Conservation (phyloP, 2,797 vertebrate species). For the Microctenopoma steveboyesi region DNA sequence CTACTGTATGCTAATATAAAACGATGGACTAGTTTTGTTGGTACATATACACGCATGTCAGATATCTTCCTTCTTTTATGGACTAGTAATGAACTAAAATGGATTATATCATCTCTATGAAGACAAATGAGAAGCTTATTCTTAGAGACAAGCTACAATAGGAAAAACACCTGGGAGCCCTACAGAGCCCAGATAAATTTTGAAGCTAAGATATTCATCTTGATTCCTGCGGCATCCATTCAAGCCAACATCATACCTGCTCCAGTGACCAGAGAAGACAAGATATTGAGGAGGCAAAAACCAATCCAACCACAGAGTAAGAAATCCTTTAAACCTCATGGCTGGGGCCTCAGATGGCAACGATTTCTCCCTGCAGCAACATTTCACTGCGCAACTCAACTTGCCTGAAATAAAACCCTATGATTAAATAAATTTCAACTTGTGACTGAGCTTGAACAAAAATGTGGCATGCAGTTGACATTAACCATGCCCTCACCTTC, state of each 20-base stretch:
- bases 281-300: constrained; percentile 62
- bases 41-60: constrained; percentile 3
- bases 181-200: constrained; percentile 21
- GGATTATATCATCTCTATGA: constrained; percentile 17
- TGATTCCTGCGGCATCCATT: constrained; percentile 59
- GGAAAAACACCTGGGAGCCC: constrained; percentile 31
- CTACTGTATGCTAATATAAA: constrained; percentile 10
- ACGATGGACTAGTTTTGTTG: constrained; percentile 8
- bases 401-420: constrained; percentile 52
- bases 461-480: constrained; percentile 20
- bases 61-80: constrained; percentile 4
- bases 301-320: constrained; percentile 63
- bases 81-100: constrained; percentile 1
- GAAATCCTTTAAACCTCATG: constrained; percentile 69
- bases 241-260: constrained; percentile 57
- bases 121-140: constrained; percentile 18
- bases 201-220: constrained; percentile 53
- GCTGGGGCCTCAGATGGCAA: constrained; percentile 62
- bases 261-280: constrained; percentile 65
- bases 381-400: constrained; percentile 30
- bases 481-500: constrained; percentile 44
- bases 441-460: constrained; percentile 39
- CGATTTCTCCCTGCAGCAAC: constrained; percentile 40
- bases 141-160: constrained; percentile 21
- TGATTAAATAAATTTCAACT: constrained; percentile 52